These are phyloP conservation scores for Oryzias sinensis DNA, from an alignment of 2,797 vertebrate genomes.

Conservation along the genomic window DNA sequence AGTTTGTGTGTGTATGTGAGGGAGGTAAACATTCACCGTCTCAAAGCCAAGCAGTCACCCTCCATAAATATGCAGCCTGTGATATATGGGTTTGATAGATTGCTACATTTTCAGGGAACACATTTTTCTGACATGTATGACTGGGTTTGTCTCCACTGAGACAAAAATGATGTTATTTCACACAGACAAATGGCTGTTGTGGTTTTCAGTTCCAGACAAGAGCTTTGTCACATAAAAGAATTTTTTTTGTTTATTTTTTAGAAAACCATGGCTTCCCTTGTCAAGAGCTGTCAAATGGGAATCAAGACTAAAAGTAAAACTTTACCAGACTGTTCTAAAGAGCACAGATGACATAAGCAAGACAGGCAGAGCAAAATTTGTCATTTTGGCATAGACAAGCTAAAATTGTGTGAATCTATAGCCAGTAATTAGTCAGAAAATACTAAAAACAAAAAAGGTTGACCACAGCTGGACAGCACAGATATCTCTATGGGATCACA, in stretches of 20 bases:
- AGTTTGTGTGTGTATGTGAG: too few relatives aligned
- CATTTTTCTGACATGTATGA: conserved; percentile 10
- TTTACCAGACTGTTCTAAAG: too few relatives aligned
- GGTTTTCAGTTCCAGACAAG: conserved; percentile 25
- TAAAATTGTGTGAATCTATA: too few relatives aligned
- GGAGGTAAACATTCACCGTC: conserved; percentile 1
- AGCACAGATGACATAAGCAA: too few relatives aligned
- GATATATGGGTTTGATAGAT: conserved; percentile 26
- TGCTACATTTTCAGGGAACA: conserved; percentile 14
- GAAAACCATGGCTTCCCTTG: conserved; percentile 42
- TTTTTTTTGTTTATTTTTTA: conserved; percentile 18
- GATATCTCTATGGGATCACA: too few relatives aligned
- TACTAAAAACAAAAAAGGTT: too few relatives aligned
- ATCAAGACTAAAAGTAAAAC: conserved; percentile 3
- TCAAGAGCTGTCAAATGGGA: conserved; percentile 30
- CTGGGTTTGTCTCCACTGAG: conserved; percentile 12
- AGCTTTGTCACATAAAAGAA: conserved; percentile 36
- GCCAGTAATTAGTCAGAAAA: too few relatives aligned
- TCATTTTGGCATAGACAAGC: too few relatives aligned
- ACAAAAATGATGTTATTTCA: conserved; percentile 23
- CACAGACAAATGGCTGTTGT: conserved; percentile 46
- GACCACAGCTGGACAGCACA: too few relatives aligned
- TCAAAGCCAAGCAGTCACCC: conserved; percentile 16
- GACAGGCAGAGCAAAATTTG: too few relatives aligned
- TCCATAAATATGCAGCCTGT: conserved; percentile 31